Base-by-base conservation (phyloP, 2,113 vertebrate species). In the Phodopus roborovskii region DNA sequence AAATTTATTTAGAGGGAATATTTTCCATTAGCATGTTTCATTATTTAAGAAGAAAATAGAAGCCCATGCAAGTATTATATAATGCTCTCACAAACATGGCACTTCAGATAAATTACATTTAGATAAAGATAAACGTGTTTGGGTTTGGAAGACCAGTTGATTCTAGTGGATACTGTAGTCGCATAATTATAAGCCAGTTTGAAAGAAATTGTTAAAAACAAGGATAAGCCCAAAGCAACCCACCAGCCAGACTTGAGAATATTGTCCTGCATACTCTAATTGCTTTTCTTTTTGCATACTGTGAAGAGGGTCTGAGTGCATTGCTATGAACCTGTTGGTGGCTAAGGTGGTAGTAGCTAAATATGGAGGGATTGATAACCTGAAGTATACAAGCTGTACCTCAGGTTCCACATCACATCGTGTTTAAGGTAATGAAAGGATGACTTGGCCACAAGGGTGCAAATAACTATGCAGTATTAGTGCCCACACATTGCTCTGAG, bases 31-130 rank as follows among this genome's bases (percentile, higher is more conserved):
- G 79, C 86, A 92, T 84, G 78, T 96, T 97, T 95, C 87, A 98
- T 98, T 98, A 97, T 97, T 97, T 97, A 97, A 95, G 95, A 95
- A 97, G 96, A 97, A 97, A 97, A 97, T 84, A 96, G 91, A 92
- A 96, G 88, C 82, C 93, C 70, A 53, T 48, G 91, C 88, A 79
- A 85, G 92, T 94, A 95, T 94, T 91, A 78, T 64, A 95, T 82
- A 94, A 96, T 87, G 53, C 86, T 89, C 93, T 48, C 66, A 95
- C 82, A 96, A 94, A 92, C 89, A 94, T 91, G 94, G 95, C 96
- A 95, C 97, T 97, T 96, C 86, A 96, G 96, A 97, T 96, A 94
- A 97, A 97, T 97, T 97, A 94, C 94, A 90, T 96, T 96, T 97
- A 93, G 95, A 92, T 94, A 96, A 97, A 97, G 91, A 94, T 91